phyloP scores from a whole-genome alignment of 2,113 vertebrate species.

The Elachura formosa region DNA sequence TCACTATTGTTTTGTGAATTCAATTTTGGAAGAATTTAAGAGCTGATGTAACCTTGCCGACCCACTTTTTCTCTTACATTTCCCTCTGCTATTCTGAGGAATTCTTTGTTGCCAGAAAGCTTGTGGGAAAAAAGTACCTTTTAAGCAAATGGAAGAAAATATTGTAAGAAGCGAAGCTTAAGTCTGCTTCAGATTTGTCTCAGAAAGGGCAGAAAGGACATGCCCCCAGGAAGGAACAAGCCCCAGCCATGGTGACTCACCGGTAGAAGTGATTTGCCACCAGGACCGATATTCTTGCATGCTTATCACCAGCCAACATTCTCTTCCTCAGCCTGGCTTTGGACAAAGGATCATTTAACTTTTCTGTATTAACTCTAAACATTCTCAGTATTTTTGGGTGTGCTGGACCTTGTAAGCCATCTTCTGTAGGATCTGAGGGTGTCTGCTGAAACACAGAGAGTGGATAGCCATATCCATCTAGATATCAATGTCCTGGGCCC shows the following conservation, averaged over 20 bases:
- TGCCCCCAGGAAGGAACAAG: conserved; percentile 37
- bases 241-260: not conserved
- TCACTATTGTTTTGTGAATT: conserved; percentile 28
- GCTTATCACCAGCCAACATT: conserved; percentile 35
- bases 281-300: not conserved
- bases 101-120: conserved; percentile 18
- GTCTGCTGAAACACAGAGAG: not conserved
- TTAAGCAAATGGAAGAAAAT: conserved; percentile 2
- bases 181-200: not conserved
- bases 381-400: not conserved
- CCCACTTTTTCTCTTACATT: conserved; percentile 15
- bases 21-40: conserved; percentile 26
- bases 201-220: not conserved
- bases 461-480: not conserved
- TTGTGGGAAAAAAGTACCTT: not conserved
- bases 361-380: not conserved
- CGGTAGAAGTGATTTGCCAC: not conserved
- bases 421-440: not conserved
- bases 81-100: not conserved
- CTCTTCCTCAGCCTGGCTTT: conserved; percentile 26
- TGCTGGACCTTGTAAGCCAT: not conserved
- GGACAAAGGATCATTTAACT: conserved; percentile 3
- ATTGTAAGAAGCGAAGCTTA: not conserved
- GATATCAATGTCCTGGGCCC: not conserved
- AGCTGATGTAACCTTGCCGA: conserved; percentile 24